These are phyloP conservation scores for Danio choprae DNA, from an alignment of 2,797 vertebrate genomes.

Conservation along the genomic window DNA sequence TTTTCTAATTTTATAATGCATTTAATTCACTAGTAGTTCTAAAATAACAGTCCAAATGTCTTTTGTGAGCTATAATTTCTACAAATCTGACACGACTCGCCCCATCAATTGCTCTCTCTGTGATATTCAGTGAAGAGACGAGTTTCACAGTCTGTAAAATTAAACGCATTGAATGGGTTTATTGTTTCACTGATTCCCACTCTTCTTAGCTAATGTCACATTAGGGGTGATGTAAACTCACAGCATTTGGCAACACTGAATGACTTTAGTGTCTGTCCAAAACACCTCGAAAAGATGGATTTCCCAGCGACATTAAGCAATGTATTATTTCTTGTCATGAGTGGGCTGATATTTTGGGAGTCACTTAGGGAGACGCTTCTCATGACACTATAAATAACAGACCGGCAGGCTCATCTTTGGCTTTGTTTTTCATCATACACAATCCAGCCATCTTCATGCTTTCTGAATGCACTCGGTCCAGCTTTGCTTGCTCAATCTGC, in stretches of 20 bases:
- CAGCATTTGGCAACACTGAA: neutral
- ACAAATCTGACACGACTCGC: neutral
- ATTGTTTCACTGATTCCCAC: constrained; percentile 52
- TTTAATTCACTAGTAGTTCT: constrained; percentile 1
- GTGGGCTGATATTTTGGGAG: neutral
- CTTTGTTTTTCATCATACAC: constrained; percentile 29
- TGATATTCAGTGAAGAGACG: constrained; percentile 10
- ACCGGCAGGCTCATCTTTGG: neutral
- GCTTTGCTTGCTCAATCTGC: constrained; percentile 10
- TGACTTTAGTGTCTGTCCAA: neutral
- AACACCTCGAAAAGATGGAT: neutral
- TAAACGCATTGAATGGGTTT: constrained; percentile 20
- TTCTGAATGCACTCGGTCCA: constrained; percentile 10
- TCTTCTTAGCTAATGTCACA: constrained; percentile 21
- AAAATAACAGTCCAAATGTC: neutral
- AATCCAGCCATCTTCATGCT: constrained; percentile 4
- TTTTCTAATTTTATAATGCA: constrained; percentile 7
- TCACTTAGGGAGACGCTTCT: neutral
- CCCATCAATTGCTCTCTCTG: constrained; percentile 19
- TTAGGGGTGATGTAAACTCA: constrained; percentile 18
- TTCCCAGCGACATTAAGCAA: neutral
- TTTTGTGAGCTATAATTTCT: constrained; percentile 23
- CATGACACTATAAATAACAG: constrained; percentile 22
- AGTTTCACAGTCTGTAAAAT: constrained; percentile 11
- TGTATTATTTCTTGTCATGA: neutral